Evolutionary conservation across 2,797 vertebrate species (phyloP).

Genomic region (Acipenser ruthenus): DNA sequence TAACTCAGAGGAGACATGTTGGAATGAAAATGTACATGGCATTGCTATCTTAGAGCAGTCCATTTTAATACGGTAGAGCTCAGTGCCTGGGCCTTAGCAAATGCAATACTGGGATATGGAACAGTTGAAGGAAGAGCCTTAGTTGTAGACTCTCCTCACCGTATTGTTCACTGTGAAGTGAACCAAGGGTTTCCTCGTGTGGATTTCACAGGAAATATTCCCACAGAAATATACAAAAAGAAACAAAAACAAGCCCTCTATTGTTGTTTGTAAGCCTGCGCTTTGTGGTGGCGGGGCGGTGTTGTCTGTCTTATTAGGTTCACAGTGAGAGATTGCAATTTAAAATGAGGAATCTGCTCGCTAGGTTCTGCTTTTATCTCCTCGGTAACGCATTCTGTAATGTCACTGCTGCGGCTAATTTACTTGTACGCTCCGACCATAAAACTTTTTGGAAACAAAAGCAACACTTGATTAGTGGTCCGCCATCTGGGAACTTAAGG

Average conservation of each 20-base stretch:
- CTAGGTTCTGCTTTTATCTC: conserved; percentile 14
- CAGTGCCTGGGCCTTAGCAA: neutral
- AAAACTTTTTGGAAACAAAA: conserved; percentile 55
- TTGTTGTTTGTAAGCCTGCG: neutral
- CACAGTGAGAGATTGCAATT: conserved; percentile 1
- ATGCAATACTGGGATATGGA: neutral
- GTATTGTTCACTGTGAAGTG: conserved; percentile 3
- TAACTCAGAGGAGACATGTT: too few species aligned
- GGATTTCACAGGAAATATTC: conserved; percentile 8
- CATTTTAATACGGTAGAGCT: too few species aligned
- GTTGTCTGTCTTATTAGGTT: conserved; percentile 3
- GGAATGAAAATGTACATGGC: too few species aligned
- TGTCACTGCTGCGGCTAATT: conserved; percentile 18
- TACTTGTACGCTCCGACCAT: conserved; percentile 39
- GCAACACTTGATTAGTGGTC: conserved; percentile 46
- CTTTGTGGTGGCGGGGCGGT: neutral
- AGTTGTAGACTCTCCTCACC: neutral
- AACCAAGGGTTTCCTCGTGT: conserved; percentile 6
- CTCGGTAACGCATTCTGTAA: conserved; percentile 20
- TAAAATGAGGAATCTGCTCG: neutral
- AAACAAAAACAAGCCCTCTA: neutral
- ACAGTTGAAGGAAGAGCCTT: neutral
- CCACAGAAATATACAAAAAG: conserved; percentile 15
- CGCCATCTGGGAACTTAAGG: conserved; percentile 45
- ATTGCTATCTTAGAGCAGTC: too few species aligned